A percentile compares a stretch with the other conserved stretches of the same genome.
Conservation (phyloP, 2,797 vertebrate genomes). For the Synanceia verrucosa region DNA sequence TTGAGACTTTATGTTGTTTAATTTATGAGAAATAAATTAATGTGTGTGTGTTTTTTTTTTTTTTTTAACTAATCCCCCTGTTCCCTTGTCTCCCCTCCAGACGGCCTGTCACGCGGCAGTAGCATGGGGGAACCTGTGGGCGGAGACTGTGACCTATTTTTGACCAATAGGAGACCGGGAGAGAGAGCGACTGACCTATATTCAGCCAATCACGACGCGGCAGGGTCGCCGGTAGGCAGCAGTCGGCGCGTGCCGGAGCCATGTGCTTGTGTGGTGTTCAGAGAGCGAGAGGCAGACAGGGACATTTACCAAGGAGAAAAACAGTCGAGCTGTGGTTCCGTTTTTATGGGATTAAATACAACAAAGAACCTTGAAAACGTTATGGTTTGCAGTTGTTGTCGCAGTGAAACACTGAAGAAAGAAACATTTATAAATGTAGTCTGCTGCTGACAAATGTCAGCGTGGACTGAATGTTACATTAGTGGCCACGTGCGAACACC, state of each 20-base stretch:
- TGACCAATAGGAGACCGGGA: slow-evolving; percentile 82
- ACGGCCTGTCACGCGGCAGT: slow-evolving; percentile 79
- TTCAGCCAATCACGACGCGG: slow-evolving; percentile 77
- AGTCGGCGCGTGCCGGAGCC: slow-evolving; percentile 78
- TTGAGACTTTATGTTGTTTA: no score
- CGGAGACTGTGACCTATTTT: slow-evolving; percentile 90
- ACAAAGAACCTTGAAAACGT: background rate
- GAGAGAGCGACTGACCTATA: slow-evolving; percentile 87
- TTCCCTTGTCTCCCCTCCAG: background rate
- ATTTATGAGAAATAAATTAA: background rate
- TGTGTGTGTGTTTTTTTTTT: slow-evolving; percentile 3
- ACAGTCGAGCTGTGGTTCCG: background rate
- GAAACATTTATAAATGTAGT: background rate
- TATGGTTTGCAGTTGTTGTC: no score
- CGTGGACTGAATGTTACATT: background rate
- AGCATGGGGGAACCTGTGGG: slow-evolving; percentile 81
- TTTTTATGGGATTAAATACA: background rate
- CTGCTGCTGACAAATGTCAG: background rate
- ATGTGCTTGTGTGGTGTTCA: slow-evolving; percentile 72
- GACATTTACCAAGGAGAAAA: slow-evolving; percentile 13
- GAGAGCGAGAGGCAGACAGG: slow-evolving; percentile 30
- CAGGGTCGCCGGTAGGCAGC: slow-evolving; percentile 73
- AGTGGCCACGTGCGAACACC: background rate
- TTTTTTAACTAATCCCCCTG: slow-evolving; percentile 55
- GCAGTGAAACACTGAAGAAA: background rate